Evolutionary conservation across 2,888 invertebrate species (phyloP), one percentile per base, ranked within the genome.

Genomic region (Noctua fimbriata): DNA sequence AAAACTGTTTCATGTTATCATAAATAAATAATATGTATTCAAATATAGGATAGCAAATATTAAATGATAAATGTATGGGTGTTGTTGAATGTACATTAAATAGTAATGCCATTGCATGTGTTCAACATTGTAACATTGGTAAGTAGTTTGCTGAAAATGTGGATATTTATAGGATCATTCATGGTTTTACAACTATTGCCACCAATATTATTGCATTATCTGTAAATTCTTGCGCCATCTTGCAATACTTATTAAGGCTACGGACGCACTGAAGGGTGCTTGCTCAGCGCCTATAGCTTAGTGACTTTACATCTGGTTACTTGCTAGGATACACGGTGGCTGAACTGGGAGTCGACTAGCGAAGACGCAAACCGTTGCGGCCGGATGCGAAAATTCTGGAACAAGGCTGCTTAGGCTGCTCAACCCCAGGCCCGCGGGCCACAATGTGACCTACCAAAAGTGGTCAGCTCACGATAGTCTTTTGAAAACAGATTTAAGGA

Each of bases 21-120:
- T 60, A 65, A 69, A 28, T 28, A 71, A 36, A 72, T 76, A 41
- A 58, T 36, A 70, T 82, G 1, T 75, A 77, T 58, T 76, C 69
- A 70, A 77, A 79, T 32, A 44, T 82, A 84, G 70, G 24, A 52
- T 84, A 81, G 60, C 44, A 70, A 69, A 70, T 76, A 65, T 32
- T 65, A 72, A 58, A 63, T 24, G 67, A 69, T 66, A 70, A 66
- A 67, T 78, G 88, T 89, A 88, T 91, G 91, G 87, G 49, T 78
- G 82, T 83, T 72, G 69, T 78, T 79, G 82, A 78, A 81, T 88
- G 84, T 86, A 92, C 91, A 92, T 92, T 89, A 88, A 89, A 89
- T 89, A 87, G 87, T 83, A 92, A 93, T 90, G 93, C 95, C 95
- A 94, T 94, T 94, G 86, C 91, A 94, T 94, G 95, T 95, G 95